Evolutionary conservation across 2,888 invertebrate genomes (phyloP).

Genomic region (Zygaena filipendulae): DNA sequence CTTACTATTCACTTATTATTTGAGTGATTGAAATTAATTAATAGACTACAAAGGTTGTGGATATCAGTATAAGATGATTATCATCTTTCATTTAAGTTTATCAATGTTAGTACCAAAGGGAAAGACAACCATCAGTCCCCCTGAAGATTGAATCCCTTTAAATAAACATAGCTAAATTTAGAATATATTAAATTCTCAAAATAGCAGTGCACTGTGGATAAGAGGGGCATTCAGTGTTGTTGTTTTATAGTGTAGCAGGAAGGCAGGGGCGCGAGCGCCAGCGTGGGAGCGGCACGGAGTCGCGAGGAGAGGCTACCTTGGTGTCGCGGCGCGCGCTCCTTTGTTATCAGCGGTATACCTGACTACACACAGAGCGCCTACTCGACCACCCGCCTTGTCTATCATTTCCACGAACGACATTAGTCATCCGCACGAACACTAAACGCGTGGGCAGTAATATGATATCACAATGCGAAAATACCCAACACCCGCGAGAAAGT

Average conservation of each 20-base stretch:
- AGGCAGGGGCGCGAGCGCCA: slow-evolving; percentile 19
- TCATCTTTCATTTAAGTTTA: too few species aligned
- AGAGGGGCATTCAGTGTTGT: slow-evolving; percentile 14
- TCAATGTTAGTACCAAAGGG: too few species aligned
- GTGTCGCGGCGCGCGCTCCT: slow-evolving; percentile 39
- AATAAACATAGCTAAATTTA: slow-evolving; percentile 59
- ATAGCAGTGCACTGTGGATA: slow-evolving; percentile 34
- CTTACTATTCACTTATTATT: too few species aligned
- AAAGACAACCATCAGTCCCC: too few species aligned
- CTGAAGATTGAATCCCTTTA: slow-evolving; percentile 46
- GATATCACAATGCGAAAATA: slow-evolving; percentile 72
- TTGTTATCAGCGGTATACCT: slow-evolving; percentile 56
- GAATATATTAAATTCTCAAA: slow-evolving; percentile 61
- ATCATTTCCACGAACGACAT: slow-evolving; percentile 65
- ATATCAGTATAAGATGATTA: too few species aligned
- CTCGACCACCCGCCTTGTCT: slow-evolving; percentile 47
- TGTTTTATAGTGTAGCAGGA: slow-evolving; percentile 27
- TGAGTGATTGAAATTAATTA: too few species aligned
- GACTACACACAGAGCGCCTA: slow-evolving; percentile 38
- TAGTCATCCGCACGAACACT: slow-evolving; percentile 63
- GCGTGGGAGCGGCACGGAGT: slow-evolving; percentile 14
- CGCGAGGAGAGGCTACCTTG: slow-evolving; percentile 19
- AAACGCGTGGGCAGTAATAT: slow-evolving; percentile 69
- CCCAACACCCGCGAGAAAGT: slow-evolving; percentile 70
- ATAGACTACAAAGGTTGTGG: too few species aligned